Evolutionary conservation across 1,140 invertebrate genomes (phyloP), one percentile per base, ranked within the genome.

Genomic region (Micrasema longulum): DNA sequence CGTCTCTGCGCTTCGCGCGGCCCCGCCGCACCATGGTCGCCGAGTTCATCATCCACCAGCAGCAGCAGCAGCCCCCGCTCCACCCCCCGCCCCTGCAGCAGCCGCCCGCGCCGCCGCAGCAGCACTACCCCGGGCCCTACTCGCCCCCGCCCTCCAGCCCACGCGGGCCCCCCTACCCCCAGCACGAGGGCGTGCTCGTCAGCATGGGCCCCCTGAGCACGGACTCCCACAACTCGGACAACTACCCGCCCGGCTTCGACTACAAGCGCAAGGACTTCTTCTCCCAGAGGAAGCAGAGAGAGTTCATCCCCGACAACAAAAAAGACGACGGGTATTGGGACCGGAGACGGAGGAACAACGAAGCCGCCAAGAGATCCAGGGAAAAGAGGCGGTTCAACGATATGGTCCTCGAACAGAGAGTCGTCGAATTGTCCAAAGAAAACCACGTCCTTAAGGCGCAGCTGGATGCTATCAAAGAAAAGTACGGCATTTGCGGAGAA

Each of bases 261-360:
- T 85, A 89, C 76, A 88, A 90, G 76, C 84, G 91, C 71, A 93
- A 93, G 78, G 92, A 94, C 52, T 86, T 94, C 69, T 93, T 94
- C 79, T 89, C 92, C 12, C 94, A 96, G 77, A 88, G 97, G 64
- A 98, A 98, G 79, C 95, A 97, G 79, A 88, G 97, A 1, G 96
- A 98, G 79, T 98, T 98, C 82, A 98, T 97, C 60, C 97, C 97
- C 0, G 97, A 98, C 78, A 96, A 92, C 80, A 97, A 97, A 79
- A 99, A 99, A 81, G 97, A 99, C 78, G 95, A 97, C 76, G 95
- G 93, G 76, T 99, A 99, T 83, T 99, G 97, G 97, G 96, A 98
- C 82, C 88, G 97, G 26, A 87, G 97, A 43, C 87, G 96, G 43
- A 89, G 96, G 31, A 99, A 99, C 84, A 99, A 99, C 82, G 97